Evolutionary conservation across 2,797 vertebrate genomes (phyloP).

Genomic region (Microctenopoma stevenorrisi): DNA sequence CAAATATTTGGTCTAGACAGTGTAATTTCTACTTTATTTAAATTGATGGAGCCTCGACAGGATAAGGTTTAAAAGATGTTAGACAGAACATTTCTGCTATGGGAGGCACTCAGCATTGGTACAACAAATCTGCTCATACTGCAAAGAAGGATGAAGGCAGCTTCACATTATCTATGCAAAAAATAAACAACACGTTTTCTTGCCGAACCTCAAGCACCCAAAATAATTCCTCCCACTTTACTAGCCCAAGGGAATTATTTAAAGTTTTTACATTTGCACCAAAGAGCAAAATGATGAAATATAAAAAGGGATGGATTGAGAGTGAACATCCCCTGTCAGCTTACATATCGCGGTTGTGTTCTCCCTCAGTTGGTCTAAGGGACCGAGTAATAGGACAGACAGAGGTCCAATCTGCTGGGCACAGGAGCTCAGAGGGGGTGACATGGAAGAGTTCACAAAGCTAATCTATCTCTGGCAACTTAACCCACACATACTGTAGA

Average conservation of each 20-base stretch:
- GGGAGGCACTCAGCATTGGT: no score
- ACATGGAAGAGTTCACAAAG: slow-evolving; percentile 24
- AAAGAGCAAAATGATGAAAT: slow-evolving; percentile 35
- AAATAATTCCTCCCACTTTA: slow-evolving; percentile 24
- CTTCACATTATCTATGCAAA: slow-evolving; percentile 17
- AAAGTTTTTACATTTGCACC: slow-evolving; percentile 43
- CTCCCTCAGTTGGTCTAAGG: slow-evolving; percentile 67
- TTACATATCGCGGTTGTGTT: slow-evolving; percentile 63
- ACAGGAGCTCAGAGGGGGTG: slow-evolving; percentile 41
- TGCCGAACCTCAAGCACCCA: slow-evolving; percentile 1
- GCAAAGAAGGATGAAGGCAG: no score
- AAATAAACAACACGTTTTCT: slow-evolving; percentile 24
- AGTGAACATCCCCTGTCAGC: slow-evolving; percentile 53
- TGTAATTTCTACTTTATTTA: slow-evolving; percentile 22
- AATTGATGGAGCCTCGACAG: slow-evolving; percentile 5
- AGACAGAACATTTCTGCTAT: slow-evolving; percentile 1
- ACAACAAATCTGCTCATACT: no score
- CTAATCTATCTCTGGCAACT: slow-evolving; percentile 28
- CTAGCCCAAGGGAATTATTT: slow-evolving; percentile 40
- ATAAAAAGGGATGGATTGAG: slow-evolving; percentile 33
- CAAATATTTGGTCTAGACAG: background rate
- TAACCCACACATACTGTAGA: slow-evolving; percentile 25
- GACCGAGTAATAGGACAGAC: slow-evolving; percentile 42
- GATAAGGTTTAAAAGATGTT: slow-evolving; percentile 20
- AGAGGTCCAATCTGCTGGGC: slow-evolving; percentile 53